Conservation (phyloP, 2,797 vertebrate species). For the Carapus acus region DNA sequence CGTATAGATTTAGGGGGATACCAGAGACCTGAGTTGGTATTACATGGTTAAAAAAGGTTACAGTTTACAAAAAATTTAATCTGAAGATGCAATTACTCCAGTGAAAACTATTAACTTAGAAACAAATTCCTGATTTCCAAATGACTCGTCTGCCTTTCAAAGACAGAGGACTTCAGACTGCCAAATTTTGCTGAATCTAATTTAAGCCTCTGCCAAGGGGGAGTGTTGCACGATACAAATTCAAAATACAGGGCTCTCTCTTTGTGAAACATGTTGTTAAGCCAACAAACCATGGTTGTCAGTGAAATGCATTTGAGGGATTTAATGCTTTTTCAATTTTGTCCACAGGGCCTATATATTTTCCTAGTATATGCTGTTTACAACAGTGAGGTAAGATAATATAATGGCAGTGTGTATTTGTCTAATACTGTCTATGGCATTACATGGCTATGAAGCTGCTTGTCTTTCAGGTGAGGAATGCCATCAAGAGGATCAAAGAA, state of each 20-base stretch:
- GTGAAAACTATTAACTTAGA: too few species aligned
- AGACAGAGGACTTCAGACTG: not conserved
- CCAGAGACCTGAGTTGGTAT: too few species aligned
- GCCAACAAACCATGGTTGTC: constrained; percentile 6
- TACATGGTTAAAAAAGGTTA: too few species aligned
- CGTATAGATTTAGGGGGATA: too few species aligned
- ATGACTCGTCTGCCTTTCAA: not conserved
- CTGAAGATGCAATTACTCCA: too few species aligned
- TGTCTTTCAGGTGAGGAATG: constrained; percentile 78
- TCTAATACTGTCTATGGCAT: constrained; percentile 26
- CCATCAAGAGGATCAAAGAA: constrained; percentile 86
- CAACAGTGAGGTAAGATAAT: constrained; percentile 83
- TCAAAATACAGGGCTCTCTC: constrained; percentile 3
- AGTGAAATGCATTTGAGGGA: constrained; percentile 29
- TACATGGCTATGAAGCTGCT: constrained; percentile 29
- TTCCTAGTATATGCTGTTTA: constrained; percentile 88
- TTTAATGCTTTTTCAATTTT: not conserved
- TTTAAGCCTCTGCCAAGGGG: constrained; percentile 20
- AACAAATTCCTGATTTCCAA: not conserved
- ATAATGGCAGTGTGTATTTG: constrained; percentile 35
- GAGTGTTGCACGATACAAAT: constrained; percentile 23
- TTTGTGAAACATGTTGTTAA: constrained; percentile 17
- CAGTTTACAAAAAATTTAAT: too few species aligned
- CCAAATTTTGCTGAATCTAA: constrained; percentile 9
- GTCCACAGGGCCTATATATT: constrained; percentile 83